Base-by-base conservation (phyloP, 2,113 vertebrate species). In the Ivindomyrus marchei region DNA sequence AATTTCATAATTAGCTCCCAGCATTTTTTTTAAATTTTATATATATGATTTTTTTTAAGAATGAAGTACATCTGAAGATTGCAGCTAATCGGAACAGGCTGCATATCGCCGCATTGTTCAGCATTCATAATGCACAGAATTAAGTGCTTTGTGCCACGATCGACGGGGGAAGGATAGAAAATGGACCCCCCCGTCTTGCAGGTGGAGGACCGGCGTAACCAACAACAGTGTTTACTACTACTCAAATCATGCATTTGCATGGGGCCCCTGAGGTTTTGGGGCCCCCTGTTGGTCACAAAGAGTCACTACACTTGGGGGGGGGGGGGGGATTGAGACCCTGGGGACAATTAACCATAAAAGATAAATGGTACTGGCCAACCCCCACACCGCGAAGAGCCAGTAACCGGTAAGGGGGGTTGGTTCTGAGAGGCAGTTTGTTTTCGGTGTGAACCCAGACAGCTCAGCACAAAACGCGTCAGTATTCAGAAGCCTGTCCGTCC, bases 1-100 rank as follows among this genome's bases (percentile, higher is more conserved):
- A 77, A 77, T 77, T 77, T 77, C 70, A 77, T 77, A 77, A 77
- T 77, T 77, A 77, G 70, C 36, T 77, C 31, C 70, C 70, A 77
- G 70, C 70, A 77, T 77, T 77, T 77, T 70, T 53, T 39, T 31
- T 4, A 0, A 39, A 31, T 66, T 66, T 27, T 66, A 66, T 66
- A 66, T 66, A 66, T 66, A 27, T 66, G 21, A 15, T 74, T 3
- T 19, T 17, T 74, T 77, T 39, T 1, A 39, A 77, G 13, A 77
- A 36, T 74, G 31, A 74, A 36, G 66, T 36, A 17, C 70, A 42
- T 77, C 31, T 77, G 11, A 77, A 77, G 70, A 77, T 27, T 27
- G 62, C 62, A 66, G 62, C n/a, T 27, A 31, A 31, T 66, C n/a
- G n/a, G 62, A 31, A 66, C n/a, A 66, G 62, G 62, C 62, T 66